A percentile compares a stretch with the other conserved stretches of the same genome.
Evolutionary conservation across 2,113 vertebrate species (phyloP).

Genomic region (Fregata magnificens): DNA sequence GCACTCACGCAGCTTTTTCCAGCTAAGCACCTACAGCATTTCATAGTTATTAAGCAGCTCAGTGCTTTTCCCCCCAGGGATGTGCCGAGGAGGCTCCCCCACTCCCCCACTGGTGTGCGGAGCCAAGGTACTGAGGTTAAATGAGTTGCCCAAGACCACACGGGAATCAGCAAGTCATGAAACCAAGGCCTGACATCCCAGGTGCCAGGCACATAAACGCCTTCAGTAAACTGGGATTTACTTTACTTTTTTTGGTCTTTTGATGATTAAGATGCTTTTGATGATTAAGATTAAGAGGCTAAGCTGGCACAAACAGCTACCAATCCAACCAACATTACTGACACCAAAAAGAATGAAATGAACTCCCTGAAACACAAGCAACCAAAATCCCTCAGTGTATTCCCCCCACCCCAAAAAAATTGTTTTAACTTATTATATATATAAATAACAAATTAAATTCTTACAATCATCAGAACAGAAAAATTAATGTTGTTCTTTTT

Average conservation of each 20-base stretch:
- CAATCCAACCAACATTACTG: not conserved
- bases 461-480: not conserved
- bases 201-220: not conserved
- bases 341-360: not conserved
- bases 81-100: not conserved
- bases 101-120: not conserved
- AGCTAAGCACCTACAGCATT: not conserved
- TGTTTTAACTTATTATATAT: not conserved
- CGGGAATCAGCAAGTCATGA: not conserved
- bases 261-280: not conserved
- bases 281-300: not conserved
- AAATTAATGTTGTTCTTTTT: not conserved
- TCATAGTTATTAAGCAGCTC: not conserved
- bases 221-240: not conserved
- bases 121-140: not conserved
- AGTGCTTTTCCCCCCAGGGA: not conserved
- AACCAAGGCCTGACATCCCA: not conserved
- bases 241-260: not conserved
- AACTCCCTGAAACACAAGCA: not conserved
- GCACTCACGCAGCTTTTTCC: not conserved
- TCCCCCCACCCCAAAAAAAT: not conserved
- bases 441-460: not conserved
- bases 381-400: not conserved
- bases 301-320: not conserved
- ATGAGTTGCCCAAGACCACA: not conserved